Conservation (phyloP, 1,140 invertebrate genomes). For the Aphelinus certus region DNA sequence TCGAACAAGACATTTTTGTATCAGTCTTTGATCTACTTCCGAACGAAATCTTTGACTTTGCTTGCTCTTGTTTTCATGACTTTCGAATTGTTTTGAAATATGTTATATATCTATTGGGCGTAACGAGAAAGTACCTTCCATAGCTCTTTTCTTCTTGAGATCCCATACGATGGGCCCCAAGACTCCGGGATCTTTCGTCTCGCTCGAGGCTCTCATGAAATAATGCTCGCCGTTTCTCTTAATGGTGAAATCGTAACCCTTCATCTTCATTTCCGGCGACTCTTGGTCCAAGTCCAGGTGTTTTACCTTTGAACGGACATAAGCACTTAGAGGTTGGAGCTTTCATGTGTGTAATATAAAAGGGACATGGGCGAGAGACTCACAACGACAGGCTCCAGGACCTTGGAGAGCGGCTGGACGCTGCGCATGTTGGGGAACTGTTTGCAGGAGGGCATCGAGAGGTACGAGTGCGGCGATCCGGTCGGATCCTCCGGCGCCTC, state of each 20-base stretch:
- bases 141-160: conserved; percentile 64
- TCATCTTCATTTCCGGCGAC: conserved; percentile 51
- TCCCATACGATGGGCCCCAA: conserved; percentile 85
- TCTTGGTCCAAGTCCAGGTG: conserved; percentile 57
- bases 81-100: neutral
- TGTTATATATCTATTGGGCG: neutral
- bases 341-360: neutral
- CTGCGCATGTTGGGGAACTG: conserved; percentile 78
- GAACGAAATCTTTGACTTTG: conserved; percentile 6
- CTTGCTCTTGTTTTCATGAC: neutral
- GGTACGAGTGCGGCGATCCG: conserved; percentile 73
- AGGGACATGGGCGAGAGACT: conserved; percentile 4
- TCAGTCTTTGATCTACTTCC: too few relatives aligned
- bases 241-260: conserved; percentile 34
- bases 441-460: conserved; percentile 84
- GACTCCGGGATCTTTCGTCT: conserved; percentile 79
- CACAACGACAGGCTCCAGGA: conserved; percentile 75
- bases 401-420: conserved; percentile 78
- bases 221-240: conserved; percentile 43
- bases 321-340: neutral
- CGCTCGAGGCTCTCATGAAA: conserved; percentile 57
- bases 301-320: conserved; percentile 46
- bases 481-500: conserved; percentile 49
- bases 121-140: conserved; percentile 50
- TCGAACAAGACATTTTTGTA: too few relatives aligned